Evolutionary conservation across 2,888 invertebrate genomes (phyloP), one percentile per base, ranked within the genome.

Genomic region (Drosophila atripex): DNA sequence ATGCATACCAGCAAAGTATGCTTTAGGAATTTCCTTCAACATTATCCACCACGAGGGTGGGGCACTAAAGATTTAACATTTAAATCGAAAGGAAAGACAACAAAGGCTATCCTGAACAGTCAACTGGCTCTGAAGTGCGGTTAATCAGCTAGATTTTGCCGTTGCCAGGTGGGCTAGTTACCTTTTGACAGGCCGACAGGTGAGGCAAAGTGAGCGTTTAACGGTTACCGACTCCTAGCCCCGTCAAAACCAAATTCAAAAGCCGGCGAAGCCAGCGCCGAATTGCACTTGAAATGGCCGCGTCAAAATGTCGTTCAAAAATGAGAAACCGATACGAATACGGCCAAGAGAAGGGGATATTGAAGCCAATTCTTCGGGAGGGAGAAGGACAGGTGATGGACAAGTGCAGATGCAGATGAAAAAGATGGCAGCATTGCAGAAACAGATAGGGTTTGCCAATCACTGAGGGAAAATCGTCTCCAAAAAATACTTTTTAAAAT

Each of bases 271-370:
- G 66, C 72, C 77, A 71, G 73, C 80, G 73, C 71, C 77, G 75
- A 75, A 71, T 58, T 69, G 75, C 82, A 80, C 73, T 80, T 85
- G 76, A 77, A 77, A 69, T 58, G 70, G 39, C 47, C 66, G 70
- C 71, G 74, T 83, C 76, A 83, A 83, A 87, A 69, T 82, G 83
- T 79, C 86, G 70, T 64, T 79, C 75, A 72, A 65, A 72, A 16
- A 16, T 41, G 39, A 41, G 18, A 41, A 41, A 18, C 39, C 11
- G n/a, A 41, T 41, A 41, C 9, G 39, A 9, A 11, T 9, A 50
- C 41, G 12, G 39, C 30, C 38, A 9, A 9, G 9, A 16, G 46
- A 11, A 41, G 39, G 25, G 39, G 47, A 18, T 39, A 39, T 14
- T 32, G n/a, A 46, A 32, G 32, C 11, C 14, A 16, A 6, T n/a